A percentile compares a stretch with the other conserved stretches of the same genome.
phyloP scores from a whole-genome alignment of 2,113 vertebrate species.

The Tympanuchus pallidicinctus region DNA sequence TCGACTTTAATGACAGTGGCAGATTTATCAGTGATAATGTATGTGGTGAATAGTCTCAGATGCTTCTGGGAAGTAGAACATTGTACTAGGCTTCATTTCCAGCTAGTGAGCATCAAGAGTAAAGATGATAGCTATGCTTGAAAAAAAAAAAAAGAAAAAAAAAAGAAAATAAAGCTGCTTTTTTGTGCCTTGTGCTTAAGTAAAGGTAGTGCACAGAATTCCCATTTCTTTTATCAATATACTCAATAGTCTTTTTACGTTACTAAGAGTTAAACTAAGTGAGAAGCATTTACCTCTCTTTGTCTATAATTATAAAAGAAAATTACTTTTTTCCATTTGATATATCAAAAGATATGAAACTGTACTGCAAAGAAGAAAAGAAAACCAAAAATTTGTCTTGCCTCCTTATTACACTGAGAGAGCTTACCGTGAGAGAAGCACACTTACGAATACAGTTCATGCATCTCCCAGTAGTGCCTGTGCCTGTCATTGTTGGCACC shows the following conservation, averaged over 20 bases:
- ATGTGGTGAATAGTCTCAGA: conserved; percentile 9
- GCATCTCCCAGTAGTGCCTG: not conserved
- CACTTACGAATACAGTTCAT: not conserved
- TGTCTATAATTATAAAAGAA: not conserved
- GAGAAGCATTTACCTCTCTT: conserved; percentile 1
- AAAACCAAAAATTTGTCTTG: not conserved
- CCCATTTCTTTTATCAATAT: not conserved
- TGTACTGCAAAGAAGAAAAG: not conserved
- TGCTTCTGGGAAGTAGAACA: not conserved
- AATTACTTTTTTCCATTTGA: not conserved
- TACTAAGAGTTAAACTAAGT: not conserved
- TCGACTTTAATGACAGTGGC: conserved; percentile 41
- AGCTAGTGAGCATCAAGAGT: not conserved
- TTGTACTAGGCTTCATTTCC: conserved; percentile 43
- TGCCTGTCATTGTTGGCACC: not conserved
- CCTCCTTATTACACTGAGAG: not conserved
- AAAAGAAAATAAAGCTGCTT: conserved; percentile 8
- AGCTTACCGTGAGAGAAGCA: not conserved
- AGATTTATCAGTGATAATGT: conserved; percentile 5
- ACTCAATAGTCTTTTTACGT: not conserved
- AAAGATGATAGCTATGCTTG: conserved; percentile 18
- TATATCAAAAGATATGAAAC: not conserved
- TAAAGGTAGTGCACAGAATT: conserved; percentile 4
- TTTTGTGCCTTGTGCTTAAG: conserved; percentile 27
- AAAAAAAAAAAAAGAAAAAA: not conserved